Percentiles rank a stretch among this genome's conserved stretches.
Conservation (phyloP, 2,888 invertebrate genomes). For the Epicampocera succincta region DNA sequence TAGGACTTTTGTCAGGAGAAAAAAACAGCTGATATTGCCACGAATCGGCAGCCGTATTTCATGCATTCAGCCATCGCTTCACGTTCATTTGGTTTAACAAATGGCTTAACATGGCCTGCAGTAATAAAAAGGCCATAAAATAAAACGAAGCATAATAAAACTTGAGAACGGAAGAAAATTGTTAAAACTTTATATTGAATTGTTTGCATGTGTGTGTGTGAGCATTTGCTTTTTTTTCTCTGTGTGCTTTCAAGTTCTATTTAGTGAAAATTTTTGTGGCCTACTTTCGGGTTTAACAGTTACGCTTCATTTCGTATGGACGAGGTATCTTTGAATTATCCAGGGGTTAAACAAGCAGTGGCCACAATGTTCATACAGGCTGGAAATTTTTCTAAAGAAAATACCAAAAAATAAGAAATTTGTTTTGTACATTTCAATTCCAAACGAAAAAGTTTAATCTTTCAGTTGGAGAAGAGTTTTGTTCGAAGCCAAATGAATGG, state of each 20-base stretch:
- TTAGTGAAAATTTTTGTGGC: constrained; percentile 37
- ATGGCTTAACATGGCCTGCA: constrained; percentile 13
- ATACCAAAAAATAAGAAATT: too few species aligned
- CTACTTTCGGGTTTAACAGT: constrained; percentile 45
- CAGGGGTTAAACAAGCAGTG: constrained; percentile 43
- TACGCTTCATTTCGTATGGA: constrained; percentile 16
- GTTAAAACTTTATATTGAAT: constrained; percentile 36
- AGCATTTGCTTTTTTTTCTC: constrained; percentile 13
- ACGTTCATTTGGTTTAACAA: not conserved
- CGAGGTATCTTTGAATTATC: constrained; percentile 42
- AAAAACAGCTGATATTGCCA: too few species aligned
- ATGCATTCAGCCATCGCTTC: constrained; percentile 31
- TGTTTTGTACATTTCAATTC: too few species aligned
- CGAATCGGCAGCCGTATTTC: constrained; percentile 15
- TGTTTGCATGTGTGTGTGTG: not conserved
- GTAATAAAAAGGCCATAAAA: constrained; percentile 9
- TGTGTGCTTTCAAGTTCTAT: constrained; percentile 15
- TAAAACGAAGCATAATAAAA: constrained; percentile 28
- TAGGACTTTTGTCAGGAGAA: too few species aligned
- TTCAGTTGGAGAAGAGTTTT: too few species aligned
- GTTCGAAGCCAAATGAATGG: too few species aligned
- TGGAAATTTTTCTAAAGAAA: too few species aligned
- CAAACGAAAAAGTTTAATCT: too few species aligned
- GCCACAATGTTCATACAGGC: not conserved
- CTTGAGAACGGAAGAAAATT: constrained; percentile 13